phyloP scores from a whole-genome alignment of 2,797 vertebrate genomes.

The Carduelis carduelis region DNA sequence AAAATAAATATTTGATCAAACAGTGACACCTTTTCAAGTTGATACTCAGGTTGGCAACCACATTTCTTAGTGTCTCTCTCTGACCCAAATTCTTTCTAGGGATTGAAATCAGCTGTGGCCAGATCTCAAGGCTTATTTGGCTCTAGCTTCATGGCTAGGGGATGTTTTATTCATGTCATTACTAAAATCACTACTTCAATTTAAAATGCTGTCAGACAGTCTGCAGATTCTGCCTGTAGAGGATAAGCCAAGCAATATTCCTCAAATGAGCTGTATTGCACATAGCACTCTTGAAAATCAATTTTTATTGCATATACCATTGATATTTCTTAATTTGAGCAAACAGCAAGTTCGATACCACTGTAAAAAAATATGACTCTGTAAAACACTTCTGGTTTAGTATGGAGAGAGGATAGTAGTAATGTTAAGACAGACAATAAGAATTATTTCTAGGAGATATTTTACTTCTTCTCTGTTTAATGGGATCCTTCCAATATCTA shows the following conservation, averaged over 20 bases:
- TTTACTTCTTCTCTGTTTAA: background rate
- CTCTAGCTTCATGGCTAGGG: background rate
- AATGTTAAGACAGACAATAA: background rate
- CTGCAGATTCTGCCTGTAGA: background rate
- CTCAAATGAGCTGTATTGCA: background rate
- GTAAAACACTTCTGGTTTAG: background rate
- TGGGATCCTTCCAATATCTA: background rate
- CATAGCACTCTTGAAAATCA: background rate
- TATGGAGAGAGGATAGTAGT: background rate
- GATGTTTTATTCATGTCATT: conserved; percentile 36
- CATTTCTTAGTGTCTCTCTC: background rate
- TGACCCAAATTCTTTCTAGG: conserved; percentile 13
- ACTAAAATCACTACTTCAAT: background rate
- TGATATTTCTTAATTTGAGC: background rate
- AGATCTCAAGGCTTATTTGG: conserved; percentile 8
- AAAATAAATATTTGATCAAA: background rate
- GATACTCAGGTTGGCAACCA: background rate
- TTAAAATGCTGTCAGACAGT: conserved; percentile 7
- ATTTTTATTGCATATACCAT: background rate
- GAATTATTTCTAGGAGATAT: background rate
- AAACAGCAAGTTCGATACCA: background rate
- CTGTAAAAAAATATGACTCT: background rate
- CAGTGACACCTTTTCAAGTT: background rate
- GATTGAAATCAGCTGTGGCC: background rate
- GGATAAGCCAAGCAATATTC: background rate